Evolutionary conservation across 2,797 vertebrate species (phyloP).

Genomic region (Okamejei kenojei): DNA sequence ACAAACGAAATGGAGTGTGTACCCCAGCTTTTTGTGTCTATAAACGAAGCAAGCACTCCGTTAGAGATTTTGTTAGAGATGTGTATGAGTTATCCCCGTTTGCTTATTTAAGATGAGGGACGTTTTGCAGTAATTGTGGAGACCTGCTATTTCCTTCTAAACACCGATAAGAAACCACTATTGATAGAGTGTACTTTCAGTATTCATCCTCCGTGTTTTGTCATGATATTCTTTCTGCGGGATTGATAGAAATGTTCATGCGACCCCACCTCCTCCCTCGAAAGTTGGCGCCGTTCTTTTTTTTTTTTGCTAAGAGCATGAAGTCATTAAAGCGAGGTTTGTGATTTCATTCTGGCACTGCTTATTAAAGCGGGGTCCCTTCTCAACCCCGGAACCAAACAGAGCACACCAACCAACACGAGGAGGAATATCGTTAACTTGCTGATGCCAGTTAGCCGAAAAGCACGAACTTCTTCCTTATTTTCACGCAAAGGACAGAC

Average conservation of each 20-base stretch:
- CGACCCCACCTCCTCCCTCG: background rate
- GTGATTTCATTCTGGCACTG: background rate
- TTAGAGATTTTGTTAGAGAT: too few relatives aligned
- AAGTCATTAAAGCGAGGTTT: constrained; percentile 22
- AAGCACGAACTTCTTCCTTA: background rate
- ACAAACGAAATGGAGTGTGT: background rate
- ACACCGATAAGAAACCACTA: background rate
- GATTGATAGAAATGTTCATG: background rate
- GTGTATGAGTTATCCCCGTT: background rate
- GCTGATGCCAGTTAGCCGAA: background rate
- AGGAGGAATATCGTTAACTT: background rate
- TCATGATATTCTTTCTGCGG: background rate
- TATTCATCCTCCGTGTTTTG: background rate
- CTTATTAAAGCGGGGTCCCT: background rate
- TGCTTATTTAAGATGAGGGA: background rate
- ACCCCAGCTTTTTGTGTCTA: too few relatives aligned
- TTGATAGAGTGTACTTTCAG: background rate
- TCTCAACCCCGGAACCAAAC: background rate
- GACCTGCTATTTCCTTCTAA: background rate
- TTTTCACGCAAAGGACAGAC: background rate
- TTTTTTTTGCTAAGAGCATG: constrained; percentile 9
- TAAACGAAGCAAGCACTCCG: too few relatives aligned
- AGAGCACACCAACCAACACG: background rate
- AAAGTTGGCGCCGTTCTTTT: background rate
- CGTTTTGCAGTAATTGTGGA: background rate